A percentile compares a stretch with the other conserved stretches of the same genome.
These are phyloP conservation scores for Tragelaphus scriptus DNA, from an alignment of 2,113 vertebrate species.

Conservation along the genomic window DNA sequence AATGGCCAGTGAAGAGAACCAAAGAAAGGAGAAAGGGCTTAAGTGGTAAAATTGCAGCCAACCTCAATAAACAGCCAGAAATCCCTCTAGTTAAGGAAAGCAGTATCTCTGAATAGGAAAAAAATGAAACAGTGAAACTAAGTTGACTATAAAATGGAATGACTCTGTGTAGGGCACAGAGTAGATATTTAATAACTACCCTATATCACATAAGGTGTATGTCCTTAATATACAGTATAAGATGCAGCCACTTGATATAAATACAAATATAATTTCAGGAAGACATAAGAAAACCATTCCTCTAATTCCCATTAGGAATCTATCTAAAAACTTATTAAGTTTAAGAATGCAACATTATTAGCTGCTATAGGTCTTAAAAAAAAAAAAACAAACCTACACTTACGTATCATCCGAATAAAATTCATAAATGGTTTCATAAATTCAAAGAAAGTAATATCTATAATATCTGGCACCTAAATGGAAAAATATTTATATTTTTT, in stretches of 20 bases:
- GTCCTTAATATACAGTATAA: not conserved
- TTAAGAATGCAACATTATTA: not conserved
- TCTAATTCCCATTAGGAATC: slow-evolving; percentile 16
- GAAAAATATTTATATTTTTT: not conserved
- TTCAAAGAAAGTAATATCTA: slow-evolving; percentile 5
- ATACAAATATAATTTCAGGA: slow-evolving; percentile 17
- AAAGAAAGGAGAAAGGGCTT: not conserved
- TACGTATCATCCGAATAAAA: not conserved
- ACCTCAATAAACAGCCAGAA: not conserved
- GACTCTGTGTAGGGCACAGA: not conserved
- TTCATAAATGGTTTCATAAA: not conserved
- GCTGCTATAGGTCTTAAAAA: not conserved
- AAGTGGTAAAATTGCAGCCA: not conserved
- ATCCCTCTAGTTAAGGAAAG: not conserved
- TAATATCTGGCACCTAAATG: not conserved
- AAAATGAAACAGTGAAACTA: not conserved
- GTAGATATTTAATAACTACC: not conserved
- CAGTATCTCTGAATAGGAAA: not conserved
- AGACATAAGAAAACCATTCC: not conserved
- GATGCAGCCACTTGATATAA: not conserved
- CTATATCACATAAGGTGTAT: not conserved
- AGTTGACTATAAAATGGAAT: not conserved
- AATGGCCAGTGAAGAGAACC: not conserved
- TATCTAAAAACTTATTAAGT: slow-evolving; percentile 16
- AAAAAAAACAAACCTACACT: not conserved